Evolutionary conservation across 2,797 vertebrate genomes (phyloP), one percentile per base, ranked within the genome.

Genomic region (Discoglossus pictus): DNA sequence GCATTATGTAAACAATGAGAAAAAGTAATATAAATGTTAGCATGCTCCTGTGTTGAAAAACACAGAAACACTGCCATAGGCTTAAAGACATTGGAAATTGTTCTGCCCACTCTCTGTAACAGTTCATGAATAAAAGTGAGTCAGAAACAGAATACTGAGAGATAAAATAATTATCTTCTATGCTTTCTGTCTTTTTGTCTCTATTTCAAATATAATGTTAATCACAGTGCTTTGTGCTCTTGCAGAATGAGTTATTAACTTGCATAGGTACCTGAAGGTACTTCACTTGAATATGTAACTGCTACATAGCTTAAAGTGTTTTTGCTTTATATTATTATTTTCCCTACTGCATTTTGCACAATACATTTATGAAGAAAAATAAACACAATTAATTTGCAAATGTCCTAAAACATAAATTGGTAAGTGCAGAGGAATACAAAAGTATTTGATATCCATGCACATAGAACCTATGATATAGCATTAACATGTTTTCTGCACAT

Each of bases 201-300:
- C 27, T 31, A 63, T 69, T 70, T 70, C 67, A 70, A 70, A 70
- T 70, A 70, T 62, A 70, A 63, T 43, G 67, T 70, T 70, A 63
- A 63, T 70, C 60, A 63, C 60, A 58, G 68, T 43, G 46, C 52
- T 56, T 70, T 70, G 60, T 63, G 40, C 68, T 63, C 35, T 42
- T 63, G 35, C 60, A 70, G 52, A 70, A 63, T 70, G 60, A 70
- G 59, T 70, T 70, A 70, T 70, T 63, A 70, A 35, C 34, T 60
- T 21, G 9, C 51, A 70, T 61, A 47, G 61, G 43, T 70, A 63
- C 60, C 60, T 70, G 52, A 70, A 70, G 68, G 60, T 70, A 24
- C 52, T 52, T 61, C 67, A 48, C 58, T 50, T 56, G 60, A 70
- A 70, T 70, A 70, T 60, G 61, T 70, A 70, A 70, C 52, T 58